Conservation (phyloP, 2,888 invertebrate genomes). For the Hypomecis punctinalis region DNA sequence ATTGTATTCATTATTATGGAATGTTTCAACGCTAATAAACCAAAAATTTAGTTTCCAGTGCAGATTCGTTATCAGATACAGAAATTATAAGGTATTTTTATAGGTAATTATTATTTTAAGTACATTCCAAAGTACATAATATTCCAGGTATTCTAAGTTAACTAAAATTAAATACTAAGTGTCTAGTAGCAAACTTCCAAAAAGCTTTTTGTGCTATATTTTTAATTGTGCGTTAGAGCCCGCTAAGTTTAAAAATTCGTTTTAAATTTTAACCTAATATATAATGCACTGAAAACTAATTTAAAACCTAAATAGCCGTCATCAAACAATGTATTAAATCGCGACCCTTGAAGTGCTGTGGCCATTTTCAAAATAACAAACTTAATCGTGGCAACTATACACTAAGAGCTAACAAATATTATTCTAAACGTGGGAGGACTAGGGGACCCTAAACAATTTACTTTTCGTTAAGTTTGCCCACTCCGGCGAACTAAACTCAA, state of each 20-base stretch:
- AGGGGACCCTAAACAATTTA: slow-evolving; percentile 58
- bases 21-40: slow-evolving; percentile 54
- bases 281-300: slow-evolving; percentile 53
- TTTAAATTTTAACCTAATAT: slow-evolving; percentile 10
- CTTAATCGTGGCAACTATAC: slow-evolving; percentile 35
- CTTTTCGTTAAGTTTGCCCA: slow-evolving; percentile 51
- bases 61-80: slow-evolving; percentile 25
- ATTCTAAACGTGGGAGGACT: slow-evolving; percentile 60
- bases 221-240: slow-evolving; percentile 27
- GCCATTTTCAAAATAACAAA: slow-evolving; percentile 39
- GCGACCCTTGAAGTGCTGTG: slow-evolving; percentile 57
- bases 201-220: slow-evolving; percentile 14
- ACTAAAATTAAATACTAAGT: slow-evolving; percentile 5
- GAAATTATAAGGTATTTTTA: background rate
- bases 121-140: background rate
- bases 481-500: slow-evolving; percentile 44
- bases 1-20: slow-evolving; percentile 52
- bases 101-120: background rate
- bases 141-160: slow-evolving; percentile 1
- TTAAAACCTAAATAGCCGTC: slow-evolving; percentile 22
- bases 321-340: slow-evolving; percentile 42
- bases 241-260: slow-evolving; percentile 19
- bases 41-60: slow-evolving; percentile 53
- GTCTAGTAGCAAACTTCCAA: slow-evolving; percentile 1
- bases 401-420: slow-evolving; percentile 54